Evolutionary conservation across 2,113 vertebrate genomes (phyloP).

Genomic region (cattle (Bos taurus)): ARS-UCD2.0 NC_037339.1:63615001-63615500

Average conservation of each 20-base stretch:
- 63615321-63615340: background rate
- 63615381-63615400: background rate
- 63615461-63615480: background rate
- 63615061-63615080: background rate
- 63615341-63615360: background rate
- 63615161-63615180: background rate
- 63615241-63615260: background rate
- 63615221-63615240: background rate
- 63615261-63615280: background rate
- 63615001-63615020: background rate
- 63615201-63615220: background rate
- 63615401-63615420: background rate
- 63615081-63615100: background rate
- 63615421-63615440: background rate
- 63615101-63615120: fast-evolving
- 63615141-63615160: background rate
- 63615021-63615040: background rate
- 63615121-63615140: background rate
- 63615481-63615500: background rate
- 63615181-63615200: background rate
- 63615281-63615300: background rate
- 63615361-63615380: background rate
- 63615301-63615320: fast-evolving
- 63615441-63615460: background rate
- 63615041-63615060: background rate